These are phyloP conservation scores for Pantherophis vulpinus DNA, from an alignment of 2,797 vertebrate genomes.

Conservation along the genomic window DNA sequence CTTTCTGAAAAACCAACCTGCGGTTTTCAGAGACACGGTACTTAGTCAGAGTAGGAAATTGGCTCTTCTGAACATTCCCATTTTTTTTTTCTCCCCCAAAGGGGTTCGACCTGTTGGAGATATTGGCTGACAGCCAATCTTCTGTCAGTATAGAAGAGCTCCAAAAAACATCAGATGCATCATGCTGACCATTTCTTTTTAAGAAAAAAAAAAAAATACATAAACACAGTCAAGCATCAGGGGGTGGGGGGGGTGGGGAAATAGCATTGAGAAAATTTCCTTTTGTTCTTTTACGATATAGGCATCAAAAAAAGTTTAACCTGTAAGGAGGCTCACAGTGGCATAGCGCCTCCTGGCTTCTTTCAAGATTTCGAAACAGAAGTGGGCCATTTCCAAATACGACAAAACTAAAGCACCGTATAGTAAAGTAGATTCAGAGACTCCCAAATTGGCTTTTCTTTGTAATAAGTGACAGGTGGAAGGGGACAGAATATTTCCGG, in stretches of 20 bases:
- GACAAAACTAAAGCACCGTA: neutral
- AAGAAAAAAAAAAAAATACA: neutral
- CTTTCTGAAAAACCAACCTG: conserved; percentile 19
- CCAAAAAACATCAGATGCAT: conserved; percentile 1
- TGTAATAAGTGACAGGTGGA: neutral
- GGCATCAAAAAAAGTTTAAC: neutral
- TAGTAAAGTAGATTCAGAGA: neutral
- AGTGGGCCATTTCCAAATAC: neutral
- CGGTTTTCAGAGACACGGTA: neutral
- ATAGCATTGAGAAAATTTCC: neutral
- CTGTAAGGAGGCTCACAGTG: neutral
- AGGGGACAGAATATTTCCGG: neutral
- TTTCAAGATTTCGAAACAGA: neutral
- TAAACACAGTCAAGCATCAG: neutral
- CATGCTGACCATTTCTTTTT: neutral
- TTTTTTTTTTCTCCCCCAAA: neutral
- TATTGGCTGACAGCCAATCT: neutral
- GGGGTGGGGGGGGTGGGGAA: fast-evolving
- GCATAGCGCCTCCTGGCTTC: neutral
- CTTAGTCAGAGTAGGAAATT: neutral
- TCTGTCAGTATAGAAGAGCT: neutral
- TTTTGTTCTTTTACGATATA: neutral
- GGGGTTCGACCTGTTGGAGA: conserved; percentile 17
- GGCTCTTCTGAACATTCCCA: neutral
- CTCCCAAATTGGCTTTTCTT: neutral